Percentiles rank a stretch among this genome's conserved stretches.
Evolutionary conservation across 92 coral and sea anemone genomes (phyloP).

Genomic region (Epizoanthus stellaris): DNA sequence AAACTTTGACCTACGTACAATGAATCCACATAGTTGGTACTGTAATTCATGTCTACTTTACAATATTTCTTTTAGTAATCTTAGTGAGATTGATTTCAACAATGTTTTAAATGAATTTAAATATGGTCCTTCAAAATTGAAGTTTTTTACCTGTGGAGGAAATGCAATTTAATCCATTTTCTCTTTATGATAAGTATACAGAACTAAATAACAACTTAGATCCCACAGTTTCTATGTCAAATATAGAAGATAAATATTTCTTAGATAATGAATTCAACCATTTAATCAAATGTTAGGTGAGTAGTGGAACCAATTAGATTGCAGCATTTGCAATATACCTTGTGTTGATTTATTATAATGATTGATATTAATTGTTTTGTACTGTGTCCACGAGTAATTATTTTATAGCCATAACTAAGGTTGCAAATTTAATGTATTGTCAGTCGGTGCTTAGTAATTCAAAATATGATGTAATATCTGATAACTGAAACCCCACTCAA

Average conservation of each 20-base stretch:
- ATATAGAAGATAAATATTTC: slow-evolving; percentile 28
- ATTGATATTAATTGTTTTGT: too few species aligned
- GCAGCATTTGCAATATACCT: too few species aligned
- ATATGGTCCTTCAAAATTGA: slow-evolving; percentile 29
- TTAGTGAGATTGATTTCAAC: neutral
- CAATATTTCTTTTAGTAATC: slow-evolving; percentile 16
- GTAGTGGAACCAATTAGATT: too few species aligned
- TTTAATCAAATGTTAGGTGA: neutral
- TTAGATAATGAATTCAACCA: slow-evolving; percentile 13
- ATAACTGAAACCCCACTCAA: too few species aligned
- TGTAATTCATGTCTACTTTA: slow-evolving; percentile 26
- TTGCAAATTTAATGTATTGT: too few species aligned
- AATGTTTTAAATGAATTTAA: slow-evolving; percentile 35
- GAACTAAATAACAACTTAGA: slow-evolving; percentile 21
- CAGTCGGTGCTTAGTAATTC: too few species aligned
- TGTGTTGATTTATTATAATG: too few species aligned
- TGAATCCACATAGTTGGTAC: slow-evolving; percentile 9
- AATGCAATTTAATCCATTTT: slow-evolving; percentile 17
- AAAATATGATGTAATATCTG: too few species aligned
- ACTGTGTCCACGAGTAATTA: too few species aligned
- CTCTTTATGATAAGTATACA: slow-evolving; percentile 20
- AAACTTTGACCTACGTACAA: neutral
- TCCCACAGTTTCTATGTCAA: slow-evolving; percentile 27
- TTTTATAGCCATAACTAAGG: too few species aligned
- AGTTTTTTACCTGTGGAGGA: slow-evolving; percentile 15